Percentiles rank a stretch among this genome's conserved stretches.
Conservation (phyloP, 92 coral and sea anemone genomes). For the Paramuricea clavata region DNA sequence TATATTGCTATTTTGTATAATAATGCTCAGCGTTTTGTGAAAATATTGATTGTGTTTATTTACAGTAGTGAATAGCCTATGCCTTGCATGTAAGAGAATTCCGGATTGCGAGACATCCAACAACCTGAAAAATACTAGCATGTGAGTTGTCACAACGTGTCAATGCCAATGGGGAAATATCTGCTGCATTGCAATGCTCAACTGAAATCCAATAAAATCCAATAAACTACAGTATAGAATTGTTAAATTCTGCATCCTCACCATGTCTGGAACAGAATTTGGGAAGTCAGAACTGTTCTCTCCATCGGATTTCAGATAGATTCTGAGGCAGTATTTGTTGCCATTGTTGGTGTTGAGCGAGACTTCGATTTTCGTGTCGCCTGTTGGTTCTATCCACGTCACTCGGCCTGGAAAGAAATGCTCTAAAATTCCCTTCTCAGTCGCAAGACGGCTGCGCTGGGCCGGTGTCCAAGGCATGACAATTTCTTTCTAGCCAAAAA, state of each 20-base stretch:
- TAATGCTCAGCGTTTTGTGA: too few species aligned
- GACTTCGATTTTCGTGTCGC: conserved; percentile 76
- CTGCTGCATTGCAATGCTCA: too few species aligned
- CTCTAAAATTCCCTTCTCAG: conserved; percentile 68
- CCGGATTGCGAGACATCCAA: too few species aligned
- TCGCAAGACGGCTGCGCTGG: conserved; percentile 65
- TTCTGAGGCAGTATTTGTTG: conserved; percentile 65
- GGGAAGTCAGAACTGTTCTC: conserved; percentile 71
- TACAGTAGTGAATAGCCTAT: too few species aligned
- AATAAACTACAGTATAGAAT: too few species aligned
- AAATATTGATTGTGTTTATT: too few species aligned
- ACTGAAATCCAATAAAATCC: too few species aligned
- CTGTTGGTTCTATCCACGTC: conserved; percentile 77
- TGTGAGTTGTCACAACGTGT: too few species aligned
- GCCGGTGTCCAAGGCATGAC: conserved; percentile 76
- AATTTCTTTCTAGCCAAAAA: not conserved
- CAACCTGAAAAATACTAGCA: too few species aligned
- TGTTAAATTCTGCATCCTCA: conserved; percentile 27
- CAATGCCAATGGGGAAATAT: too few species aligned
- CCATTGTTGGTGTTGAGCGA: conserved; percentile 69
- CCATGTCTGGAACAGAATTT: conserved; percentile 77
- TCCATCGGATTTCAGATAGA: conserved; percentile 30
- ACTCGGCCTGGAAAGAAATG: conserved; percentile 66
- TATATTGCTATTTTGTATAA: too few species aligned
- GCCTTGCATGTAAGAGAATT: too few species aligned